Evolutionary conservation across 2,888 invertebrate genomes (phyloP), one percentile per base, ranked within the genome.

Genomic region (Tholera decimalis): DNA sequence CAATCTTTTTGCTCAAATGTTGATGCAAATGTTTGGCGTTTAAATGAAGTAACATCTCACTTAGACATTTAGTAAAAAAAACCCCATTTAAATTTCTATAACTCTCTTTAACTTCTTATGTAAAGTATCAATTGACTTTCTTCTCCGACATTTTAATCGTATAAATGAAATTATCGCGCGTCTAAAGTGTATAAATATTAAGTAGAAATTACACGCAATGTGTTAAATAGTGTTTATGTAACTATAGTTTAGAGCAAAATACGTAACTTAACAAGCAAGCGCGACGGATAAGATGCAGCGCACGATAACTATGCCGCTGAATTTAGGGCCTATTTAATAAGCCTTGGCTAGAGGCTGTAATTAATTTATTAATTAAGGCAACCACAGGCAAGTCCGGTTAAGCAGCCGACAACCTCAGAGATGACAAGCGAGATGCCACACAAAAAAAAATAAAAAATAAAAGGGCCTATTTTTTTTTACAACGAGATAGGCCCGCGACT

Each of bases 181-280:
- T 50, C 20, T 49, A 63, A 56, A 50, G 35, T 54, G 49, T 24
- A 28, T 66, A 57, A 46, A 37, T 43, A 61, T 37, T 46, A 59
- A 46, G 35, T 64, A 37, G 57, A 28, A 35, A 33, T 37, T 47
- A 35, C 58, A 66, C 58, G 71, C 50, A 60, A 60, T 57, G 22
- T 44, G 24, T 26, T 65, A 63, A 73, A 77, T 73, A 63, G 39
- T 65, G 47, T 54, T 79, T 79, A 80, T 50, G 59, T 67, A 73
- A 72, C 67, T 11, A 41, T n/a, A 39, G 55, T 51, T 72, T 77
- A 49, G 55, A 71, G 7, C 20, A 18, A 35, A 66, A 44, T 0
- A 49, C 43, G 53, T 54, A 50, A 77, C n/a, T 5, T 44, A 35
- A 43, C 8, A 37, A 59, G 33, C n/a, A 3, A 6, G 39, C 39